A percentile compares a stretch with the other conserved stretches of the same genome.
Conservation (phyloP, 2,113 vertebrate species). For the Thamnaconus septentrionalis region DNA sequence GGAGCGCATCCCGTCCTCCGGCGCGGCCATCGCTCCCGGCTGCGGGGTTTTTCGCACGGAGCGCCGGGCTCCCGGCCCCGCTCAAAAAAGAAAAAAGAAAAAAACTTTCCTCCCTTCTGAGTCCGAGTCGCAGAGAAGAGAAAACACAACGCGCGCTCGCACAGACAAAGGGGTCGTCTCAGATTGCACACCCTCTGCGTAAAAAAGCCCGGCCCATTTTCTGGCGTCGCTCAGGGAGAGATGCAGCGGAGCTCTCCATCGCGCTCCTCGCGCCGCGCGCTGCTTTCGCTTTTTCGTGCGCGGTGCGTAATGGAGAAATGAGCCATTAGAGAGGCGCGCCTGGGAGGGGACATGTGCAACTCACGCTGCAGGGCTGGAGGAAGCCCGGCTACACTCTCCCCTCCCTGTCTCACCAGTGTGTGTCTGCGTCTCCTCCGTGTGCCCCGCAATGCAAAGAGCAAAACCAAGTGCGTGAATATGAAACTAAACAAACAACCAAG, state of each 20-base stretch:
- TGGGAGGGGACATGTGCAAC: conserved; percentile 27
- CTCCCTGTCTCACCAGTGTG: conserved; percentile 19
- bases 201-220: conserved; percentile 60
- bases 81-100: neutral
- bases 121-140: conserved; percentile 37
- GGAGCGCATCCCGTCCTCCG: conserved; percentile 36
- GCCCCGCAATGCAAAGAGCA: conserved; percentile 9
- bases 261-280: neutral
- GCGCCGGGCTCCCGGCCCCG: conserved; percentile 14
- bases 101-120: conserved; percentile 28
- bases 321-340: conserved; percentile 31
- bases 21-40: conserved; percentile 55
- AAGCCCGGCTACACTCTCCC: no score
- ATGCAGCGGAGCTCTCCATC: conserved; percentile 7
- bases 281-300: neutral
- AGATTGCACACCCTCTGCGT: conserved; percentile 48
- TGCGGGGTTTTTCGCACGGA: conserved; percentile 11
- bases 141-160: conserved; percentile 12
- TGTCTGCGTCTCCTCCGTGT: neutral
- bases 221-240: conserved; percentile 20
- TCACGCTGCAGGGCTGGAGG: neutral
- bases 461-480: neutral
- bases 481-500: no score
- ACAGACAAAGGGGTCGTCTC: conserved; percentile 37
- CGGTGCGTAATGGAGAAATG: conserved; percentile 2